Conservation (phyloP, 2,113 vertebrate species). For the Bubalus kerabau region DNA sequence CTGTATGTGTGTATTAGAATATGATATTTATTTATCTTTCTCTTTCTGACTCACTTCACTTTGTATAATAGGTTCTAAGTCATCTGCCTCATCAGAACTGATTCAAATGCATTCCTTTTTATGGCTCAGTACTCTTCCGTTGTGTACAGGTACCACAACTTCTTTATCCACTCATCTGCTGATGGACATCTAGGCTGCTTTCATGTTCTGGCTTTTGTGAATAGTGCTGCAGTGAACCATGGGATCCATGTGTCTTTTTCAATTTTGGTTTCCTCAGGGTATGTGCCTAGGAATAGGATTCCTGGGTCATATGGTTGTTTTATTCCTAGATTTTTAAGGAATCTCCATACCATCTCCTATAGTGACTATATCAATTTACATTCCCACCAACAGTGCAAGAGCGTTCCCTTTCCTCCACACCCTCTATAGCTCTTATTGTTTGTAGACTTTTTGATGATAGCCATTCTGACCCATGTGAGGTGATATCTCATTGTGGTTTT, state of each 20-base stretch:
- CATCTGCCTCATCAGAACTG: background rate
- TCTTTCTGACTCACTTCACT: background rate
- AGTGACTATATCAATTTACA: background rate
- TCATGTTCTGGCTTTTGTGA: background rate
- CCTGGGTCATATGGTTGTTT: background rate
- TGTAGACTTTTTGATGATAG: background rate
- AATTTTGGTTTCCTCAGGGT: background rate
- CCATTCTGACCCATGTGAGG: fast-evolving
- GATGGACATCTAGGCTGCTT: background rate
- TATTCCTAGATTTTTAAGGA: background rate
- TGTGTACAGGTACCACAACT: background rate
- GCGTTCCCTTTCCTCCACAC: background rate
- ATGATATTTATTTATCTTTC: background rate
- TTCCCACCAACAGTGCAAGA: background rate
- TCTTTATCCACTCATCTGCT: background rate
- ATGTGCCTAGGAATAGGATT: background rate
- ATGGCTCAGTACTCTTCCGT: background rate
- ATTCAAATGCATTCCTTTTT: background rate
- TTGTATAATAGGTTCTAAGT: background rate
- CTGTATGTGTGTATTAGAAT: background rate
- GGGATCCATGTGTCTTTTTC: background rate
- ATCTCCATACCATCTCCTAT: background rate
- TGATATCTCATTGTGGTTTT: background rate
- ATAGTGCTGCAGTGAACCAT: background rate
- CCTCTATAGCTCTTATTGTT: background rate